Base-by-base conservation (phyloP, 2,113 vertebrate species). In the Diglossa brunneiventris region DNA sequence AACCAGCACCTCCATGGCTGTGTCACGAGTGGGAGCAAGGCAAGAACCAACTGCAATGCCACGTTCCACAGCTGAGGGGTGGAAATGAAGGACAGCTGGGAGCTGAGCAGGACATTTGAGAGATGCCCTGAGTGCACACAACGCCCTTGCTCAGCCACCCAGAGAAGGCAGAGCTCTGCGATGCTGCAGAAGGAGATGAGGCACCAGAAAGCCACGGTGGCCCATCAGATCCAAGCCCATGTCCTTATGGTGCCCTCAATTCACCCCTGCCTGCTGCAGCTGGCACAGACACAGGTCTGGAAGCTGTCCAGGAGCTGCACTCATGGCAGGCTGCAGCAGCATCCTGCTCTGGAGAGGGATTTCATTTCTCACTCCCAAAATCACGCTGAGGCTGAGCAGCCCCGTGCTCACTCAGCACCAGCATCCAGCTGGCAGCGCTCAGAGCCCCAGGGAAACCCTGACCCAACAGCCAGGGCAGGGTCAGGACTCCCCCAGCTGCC, bases 11-110 rank as follows among this genome's bases (percentile, higher is more conserved):
- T 42, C 30, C 31, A 13, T 0, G 7, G 55, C 50, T n/a, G 19
- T 19, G 11, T 4, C 47, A 66, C 0, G 0, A 92, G 46, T 0
- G 7, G 35, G 39, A 64, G 18, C 21, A 7, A 3, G 23, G 74
- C 2, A 3, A 79, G 67, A 83, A 76, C 11, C 5, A 24, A 14
- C 20, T 8, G 10, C 0, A 1, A 41, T 12, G n/a, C 26, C 64
- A 61, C 0, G 0, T 56, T 31, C 41, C 50, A 19, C 15, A 42
- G 64, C 37, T 13, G 9, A 84, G n/a, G 18, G 47, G 30, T 44
- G 35, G 44, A 44, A 59, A 76, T 0, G 1, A 61, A 76, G 58
- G 42, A 39, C 6, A 33, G 50, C 24, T 0, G 1, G 55, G 28
- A 78, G 46, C 37, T 37, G 42, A 88, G 74, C 37, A 31, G 42